Base-by-base conservation (phyloP, 2,888 invertebrate species). In the Caradrina clavipalpis region DNA sequence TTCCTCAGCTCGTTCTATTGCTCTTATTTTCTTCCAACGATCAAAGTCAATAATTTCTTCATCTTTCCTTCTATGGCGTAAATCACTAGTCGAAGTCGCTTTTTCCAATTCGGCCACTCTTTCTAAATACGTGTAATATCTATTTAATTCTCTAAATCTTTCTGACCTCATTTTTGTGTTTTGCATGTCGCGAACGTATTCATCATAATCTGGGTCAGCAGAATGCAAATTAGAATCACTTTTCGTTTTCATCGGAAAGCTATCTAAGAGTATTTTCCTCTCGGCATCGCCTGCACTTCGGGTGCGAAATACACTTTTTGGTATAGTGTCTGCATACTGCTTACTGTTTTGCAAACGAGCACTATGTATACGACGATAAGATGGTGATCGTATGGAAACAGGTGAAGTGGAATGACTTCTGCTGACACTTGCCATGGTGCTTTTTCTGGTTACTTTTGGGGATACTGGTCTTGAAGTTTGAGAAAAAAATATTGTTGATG, bases 41-140 rank as follows among this genome's bases (percentile, higher is more conserved):
- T 98, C 98, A 88, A 98, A 98, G 92, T 98, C 98, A 73, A 98
- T 97, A 13, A 98, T 97, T 89, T 98, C 98, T 84, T 98, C 97
- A 86, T 98, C 97, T 90, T 96, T 97, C 81, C 97, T 96, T 82
- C 98, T 96, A 1, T 98, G 98, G 60, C 97, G 96, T 59, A 98
- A 94, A 85, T 98, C 97, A 55, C 96, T 96, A 0, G 96, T 96
- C 0, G 98, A 98, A 7, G 98, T 98, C 0, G 97, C 97, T 80
- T 97, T 97, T 92, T 99, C 98, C 68, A 99, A 91, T 85, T 98
- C 97, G 0, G 98, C 98, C 59, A 99, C 97, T 84, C 98, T 97
- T 92, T 99, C 99, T 73, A 99, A 96, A 80, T 98, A 98, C 45
- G 97, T 96, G 89, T 99, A 99, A 90, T 99, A 98, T 67, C 97